These are phyloP conservation scores for Chroicocephalus ridibundus DNA, from an alignment of 2,113 vertebrate species.

Conservation along the genomic window DNA sequence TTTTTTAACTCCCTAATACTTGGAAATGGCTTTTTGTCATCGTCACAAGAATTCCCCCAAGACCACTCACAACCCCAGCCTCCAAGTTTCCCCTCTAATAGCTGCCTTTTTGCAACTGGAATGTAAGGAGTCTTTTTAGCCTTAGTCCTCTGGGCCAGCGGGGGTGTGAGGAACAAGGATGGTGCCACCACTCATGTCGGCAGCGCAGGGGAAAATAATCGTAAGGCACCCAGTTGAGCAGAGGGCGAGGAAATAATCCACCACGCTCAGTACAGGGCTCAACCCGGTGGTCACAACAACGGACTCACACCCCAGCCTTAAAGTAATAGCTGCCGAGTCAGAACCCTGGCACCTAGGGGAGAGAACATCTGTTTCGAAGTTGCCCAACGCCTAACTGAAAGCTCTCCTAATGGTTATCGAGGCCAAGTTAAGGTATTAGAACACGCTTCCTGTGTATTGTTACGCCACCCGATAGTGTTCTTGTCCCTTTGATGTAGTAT, in stretches of 20 bases:
- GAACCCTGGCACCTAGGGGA: fast-evolving
- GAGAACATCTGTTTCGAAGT: background rate
- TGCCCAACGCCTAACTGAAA: fast-evolving
- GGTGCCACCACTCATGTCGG: background rate
- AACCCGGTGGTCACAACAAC: fast-evolving
- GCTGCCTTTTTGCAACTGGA: too few species aligned
- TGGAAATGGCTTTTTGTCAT: too few species aligned
- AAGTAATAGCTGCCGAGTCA: background rate
- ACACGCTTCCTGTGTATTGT: fast-evolving
- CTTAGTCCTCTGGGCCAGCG: background rate
- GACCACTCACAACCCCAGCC: too few species aligned
- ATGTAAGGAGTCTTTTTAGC: too few species aligned
- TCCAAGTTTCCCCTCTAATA: too few species aligned
- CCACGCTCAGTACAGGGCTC: background rate
- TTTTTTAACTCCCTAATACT: too few species aligned
- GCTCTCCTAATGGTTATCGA: background rate
- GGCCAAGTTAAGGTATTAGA: background rate
- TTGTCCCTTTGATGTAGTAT: too few species aligned
- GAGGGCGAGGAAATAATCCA: background rate
- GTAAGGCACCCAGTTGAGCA: fast-evolving
- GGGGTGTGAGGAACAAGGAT: background rate
- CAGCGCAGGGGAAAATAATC: background rate
- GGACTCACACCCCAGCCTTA: too few species aligned
- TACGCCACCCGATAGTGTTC: fast-evolving
- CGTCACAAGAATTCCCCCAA: too few species aligned